Percentiles rank a stretch among this genome's conserved stretches.
Evolutionary conservation across 37 sponge, comb jelly and placozoan genomes (phyloP).

Genomic region (Ianthella basta): DNA sequence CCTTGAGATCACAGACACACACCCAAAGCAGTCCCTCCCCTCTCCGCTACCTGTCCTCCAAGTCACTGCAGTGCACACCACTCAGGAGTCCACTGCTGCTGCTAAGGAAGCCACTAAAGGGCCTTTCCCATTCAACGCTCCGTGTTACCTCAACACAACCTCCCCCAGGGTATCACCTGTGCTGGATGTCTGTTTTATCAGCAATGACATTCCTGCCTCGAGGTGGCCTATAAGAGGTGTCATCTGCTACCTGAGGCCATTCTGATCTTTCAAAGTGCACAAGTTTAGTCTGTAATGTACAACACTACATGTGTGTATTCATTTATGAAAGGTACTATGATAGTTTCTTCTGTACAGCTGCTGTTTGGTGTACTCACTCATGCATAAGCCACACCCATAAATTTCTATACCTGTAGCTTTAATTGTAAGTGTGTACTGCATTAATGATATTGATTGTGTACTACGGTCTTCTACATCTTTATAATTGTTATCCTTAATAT

Average conservation of each 20-base stretch:
- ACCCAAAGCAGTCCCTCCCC: slow-evolving; percentile 61
- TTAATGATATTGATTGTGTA: too few species aligned
- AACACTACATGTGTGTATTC: too few species aligned
- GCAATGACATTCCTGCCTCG: slow-evolving; percentile 43
- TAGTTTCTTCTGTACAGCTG: too few species aligned
- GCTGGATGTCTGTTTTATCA: slow-evolving; percentile 51
- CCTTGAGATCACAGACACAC: slow-evolving; percentile 64
- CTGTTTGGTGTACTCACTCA: too few species aligned
- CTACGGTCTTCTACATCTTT: too few species aligned
- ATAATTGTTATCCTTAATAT: too few species aligned
- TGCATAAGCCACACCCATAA: too few species aligned
- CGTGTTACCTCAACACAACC: slow-evolving; percentile 43
- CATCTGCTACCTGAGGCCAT: slow-evolving; percentile 65
- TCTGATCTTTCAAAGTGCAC: slow-evolving; percentile 35
- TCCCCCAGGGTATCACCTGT: slow-evolving; percentile 18
- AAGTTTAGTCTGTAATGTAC: too few species aligned
- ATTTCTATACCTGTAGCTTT: too few species aligned
- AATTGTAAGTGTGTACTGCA: too few species aligned
- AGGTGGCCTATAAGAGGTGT: slow-evolving; percentile 72
- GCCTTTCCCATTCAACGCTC: slow-evolving; percentile 51
- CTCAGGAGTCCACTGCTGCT: not conserved
- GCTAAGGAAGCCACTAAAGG: slow-evolving; percentile 45
- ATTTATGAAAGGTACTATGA: too few species aligned
- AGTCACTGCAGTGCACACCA: slow-evolving; percentile 36
- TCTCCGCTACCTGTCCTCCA: slow-evolving; percentile 69